phyloP scores from a whole-genome alignment of 2,888 invertebrate genomes.

The Napeogenes sylphis region DNA sequence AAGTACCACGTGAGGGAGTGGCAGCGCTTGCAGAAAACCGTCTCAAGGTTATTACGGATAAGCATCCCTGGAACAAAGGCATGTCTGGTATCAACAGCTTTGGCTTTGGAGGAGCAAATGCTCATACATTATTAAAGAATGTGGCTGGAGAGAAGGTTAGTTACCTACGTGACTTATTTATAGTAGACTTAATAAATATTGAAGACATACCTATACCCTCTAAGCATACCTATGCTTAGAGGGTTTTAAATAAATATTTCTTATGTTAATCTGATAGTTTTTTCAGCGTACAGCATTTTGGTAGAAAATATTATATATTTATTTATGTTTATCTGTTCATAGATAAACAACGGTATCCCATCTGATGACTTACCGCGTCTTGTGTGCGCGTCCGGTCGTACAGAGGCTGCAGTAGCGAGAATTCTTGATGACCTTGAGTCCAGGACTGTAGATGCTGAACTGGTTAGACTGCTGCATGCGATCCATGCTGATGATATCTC shows the following conservation, averaged over 20 bases:
- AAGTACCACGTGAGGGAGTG: slow-evolving; percentile 78
- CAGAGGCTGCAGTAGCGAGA: slow-evolving; percentile 83
- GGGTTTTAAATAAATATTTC: too few species aligned
- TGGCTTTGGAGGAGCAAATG: slow-evolving; percentile 95
- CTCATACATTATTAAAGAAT: slow-evolving; percentile 82
- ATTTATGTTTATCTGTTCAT: too few species aligned
- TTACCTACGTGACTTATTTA: background rate
- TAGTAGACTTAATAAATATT: background rate
- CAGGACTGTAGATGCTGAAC: slow-evolving; percentile 80
- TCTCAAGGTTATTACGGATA: slow-evolving; percentile 84
- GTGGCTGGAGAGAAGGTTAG: slow-evolving; percentile 75
- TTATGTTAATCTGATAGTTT: too few species aligned
- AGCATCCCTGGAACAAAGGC: slow-evolving; percentile 83
- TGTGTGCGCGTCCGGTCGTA: slow-evolving; percentile 86
- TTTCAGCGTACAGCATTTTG: too few species aligned
- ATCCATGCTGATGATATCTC: slow-evolving; percentile 76
- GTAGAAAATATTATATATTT: too few species aligned
- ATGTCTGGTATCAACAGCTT: slow-evolving; percentile 92
- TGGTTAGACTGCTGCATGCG: slow-evolving; percentile 78
- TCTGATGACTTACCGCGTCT: slow-evolving; percentile 84
- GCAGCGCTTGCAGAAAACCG: slow-evolving; percentile 79
- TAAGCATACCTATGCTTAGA: too few species aligned
- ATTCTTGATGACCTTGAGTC: slow-evolving; percentile 81
- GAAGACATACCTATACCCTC: too few species aligned
- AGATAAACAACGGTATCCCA: slow-evolving; percentile 79